phyloP scores from a whole-genome alignment of 2,113 vertebrate genomes.

The Periophthalmus modestus region DNA sequence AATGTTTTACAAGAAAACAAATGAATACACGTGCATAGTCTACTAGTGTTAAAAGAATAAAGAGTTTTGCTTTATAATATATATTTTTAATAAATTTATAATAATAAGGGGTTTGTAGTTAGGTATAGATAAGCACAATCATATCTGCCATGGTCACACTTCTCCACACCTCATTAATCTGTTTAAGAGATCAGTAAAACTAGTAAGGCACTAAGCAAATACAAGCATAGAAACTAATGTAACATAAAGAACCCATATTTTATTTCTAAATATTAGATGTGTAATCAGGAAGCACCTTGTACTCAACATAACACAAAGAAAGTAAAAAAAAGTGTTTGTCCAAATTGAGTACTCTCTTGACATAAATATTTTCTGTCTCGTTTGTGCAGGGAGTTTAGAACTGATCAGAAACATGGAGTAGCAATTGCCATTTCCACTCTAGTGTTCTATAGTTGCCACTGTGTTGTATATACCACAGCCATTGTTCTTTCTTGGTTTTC shows the following conservation, averaged over 20 bases:
- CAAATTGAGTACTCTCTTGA: background rate
- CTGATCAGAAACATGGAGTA: conserved; percentile 34
- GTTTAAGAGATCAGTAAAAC: conserved; percentile 37
- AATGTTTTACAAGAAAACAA: conserved; percentile 35
- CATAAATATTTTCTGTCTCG: background rate
- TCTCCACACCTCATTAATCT: conserved; percentile 12
- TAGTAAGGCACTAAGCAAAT: conserved; percentile 51
- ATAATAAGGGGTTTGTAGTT: conserved; percentile 33
- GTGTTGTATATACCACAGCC: conserved; percentile 31
- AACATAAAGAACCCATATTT: conserved; percentile 40
- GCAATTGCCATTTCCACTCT: background rate
- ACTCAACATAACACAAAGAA: conserved; percentile 14
- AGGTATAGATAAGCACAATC: conserved; percentile 34
- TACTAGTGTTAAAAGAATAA: conserved; percentile 25
- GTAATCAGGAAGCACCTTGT: conserved; percentile 9
- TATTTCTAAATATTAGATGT: conserved; percentile 34
- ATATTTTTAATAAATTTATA: conserved; percentile 47
- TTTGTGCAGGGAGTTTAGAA: conserved; percentile 21
- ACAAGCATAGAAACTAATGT: conserved; percentile 44
- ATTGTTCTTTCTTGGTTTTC: conserved; percentile 52
- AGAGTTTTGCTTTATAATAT: conserved; percentile 22
- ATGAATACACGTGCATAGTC: conserved; percentile 34
- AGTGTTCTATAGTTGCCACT: conserved; percentile 12
- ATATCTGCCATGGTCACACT: conserved; percentile 58
- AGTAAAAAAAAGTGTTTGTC: conserved; percentile 9